These are phyloP conservation scores for Petrolisthes manimaculis DNA, from an alignment of 2,888 invertebrate species.

Conservation along the genomic window DNA sequence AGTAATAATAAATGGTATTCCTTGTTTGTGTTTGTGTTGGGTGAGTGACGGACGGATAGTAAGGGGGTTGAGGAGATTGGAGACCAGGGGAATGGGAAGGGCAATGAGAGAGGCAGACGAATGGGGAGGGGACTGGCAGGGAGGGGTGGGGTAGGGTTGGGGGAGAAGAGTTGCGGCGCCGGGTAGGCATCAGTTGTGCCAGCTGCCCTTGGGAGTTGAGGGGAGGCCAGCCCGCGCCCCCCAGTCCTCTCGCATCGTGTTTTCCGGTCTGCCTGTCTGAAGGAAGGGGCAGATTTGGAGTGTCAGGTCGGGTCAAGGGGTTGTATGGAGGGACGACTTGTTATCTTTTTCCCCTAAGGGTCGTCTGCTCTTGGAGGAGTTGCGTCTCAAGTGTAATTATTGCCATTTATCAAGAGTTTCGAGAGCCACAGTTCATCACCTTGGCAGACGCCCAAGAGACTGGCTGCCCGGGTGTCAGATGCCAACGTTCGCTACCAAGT, in stretches of 20 bases:
- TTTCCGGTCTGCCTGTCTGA: constrained; percentile 8
- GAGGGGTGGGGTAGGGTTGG: constrained; percentile 11
- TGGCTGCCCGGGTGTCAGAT: constrained; percentile 43
- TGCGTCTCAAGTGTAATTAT: constrained; percentile 58
- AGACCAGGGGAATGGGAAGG: neutral
- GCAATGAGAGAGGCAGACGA: neutral
- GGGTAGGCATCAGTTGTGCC: constrained; percentile 46
- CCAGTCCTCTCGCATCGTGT: neutral
- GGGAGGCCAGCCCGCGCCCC: constrained; percentile 4
- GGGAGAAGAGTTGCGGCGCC: constrained; percentile 36
- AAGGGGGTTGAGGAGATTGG: neutral
- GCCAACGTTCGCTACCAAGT: neutral
- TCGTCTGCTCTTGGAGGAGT: constrained; percentile 40
- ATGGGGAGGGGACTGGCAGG: neutral
- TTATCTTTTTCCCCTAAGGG: constrained; percentile 23
- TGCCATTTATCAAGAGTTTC: constrained; percentile 57
- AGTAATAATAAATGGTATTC: no score
- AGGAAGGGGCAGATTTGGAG: neutral
- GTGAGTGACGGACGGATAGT: constrained; percentile 26
- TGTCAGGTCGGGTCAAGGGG: neutral
- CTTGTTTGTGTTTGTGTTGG: no score
- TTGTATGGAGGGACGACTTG: neutral
- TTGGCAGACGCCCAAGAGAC: constrained; percentile 61
- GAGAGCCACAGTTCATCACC: constrained; percentile 61
- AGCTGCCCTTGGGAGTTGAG: constrained; percentile 39